Evolutionary conservation across 2,113 vertebrate genomes (phyloP).

Genomic region (Oenanthe melanoleuca): DNA sequence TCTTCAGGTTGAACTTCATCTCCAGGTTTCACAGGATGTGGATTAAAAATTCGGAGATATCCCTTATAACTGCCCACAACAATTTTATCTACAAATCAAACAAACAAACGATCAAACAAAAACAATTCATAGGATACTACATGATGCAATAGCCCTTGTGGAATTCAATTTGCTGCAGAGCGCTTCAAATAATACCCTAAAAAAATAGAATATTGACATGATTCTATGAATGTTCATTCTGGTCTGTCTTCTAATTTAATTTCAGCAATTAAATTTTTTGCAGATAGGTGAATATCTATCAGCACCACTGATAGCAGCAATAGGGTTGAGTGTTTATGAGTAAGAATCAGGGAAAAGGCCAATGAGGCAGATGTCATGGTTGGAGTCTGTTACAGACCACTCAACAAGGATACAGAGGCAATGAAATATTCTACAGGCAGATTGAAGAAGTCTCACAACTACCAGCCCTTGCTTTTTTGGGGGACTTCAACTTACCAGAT

Average conservation of each 20-base stretch:
- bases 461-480: not conserved
- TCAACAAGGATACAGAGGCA: not conserved
- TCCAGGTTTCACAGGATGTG: conserved; percentile 79
- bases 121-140: not conserved
- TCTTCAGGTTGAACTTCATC: conserved; percentile 80
- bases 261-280: not conserved
- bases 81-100: conserved; percentile 85
- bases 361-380: not conserved
- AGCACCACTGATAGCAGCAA: not conserved
- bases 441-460: not conserved
- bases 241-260: not conserved
- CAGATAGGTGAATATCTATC: not conserved
- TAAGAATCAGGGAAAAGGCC: not conserved
- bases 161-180: not conserved
- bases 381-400: not conserved
- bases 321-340: not conserved
- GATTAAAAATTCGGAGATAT: conserved; percentile 89
- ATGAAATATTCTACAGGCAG: not conserved
- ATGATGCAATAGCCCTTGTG: not conserved
- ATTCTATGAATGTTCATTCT: not conserved
- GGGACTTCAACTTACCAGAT: not conserved
- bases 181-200: not conserved
- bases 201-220: not conserved
- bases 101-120: not conserved
- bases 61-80: conserved; percentile 95